Evolutionary conservation across 2,113 vertebrate species (phyloP), one percentile per base, ranked within the genome.

Genomic region (Eurystomus gularis): DNA sequence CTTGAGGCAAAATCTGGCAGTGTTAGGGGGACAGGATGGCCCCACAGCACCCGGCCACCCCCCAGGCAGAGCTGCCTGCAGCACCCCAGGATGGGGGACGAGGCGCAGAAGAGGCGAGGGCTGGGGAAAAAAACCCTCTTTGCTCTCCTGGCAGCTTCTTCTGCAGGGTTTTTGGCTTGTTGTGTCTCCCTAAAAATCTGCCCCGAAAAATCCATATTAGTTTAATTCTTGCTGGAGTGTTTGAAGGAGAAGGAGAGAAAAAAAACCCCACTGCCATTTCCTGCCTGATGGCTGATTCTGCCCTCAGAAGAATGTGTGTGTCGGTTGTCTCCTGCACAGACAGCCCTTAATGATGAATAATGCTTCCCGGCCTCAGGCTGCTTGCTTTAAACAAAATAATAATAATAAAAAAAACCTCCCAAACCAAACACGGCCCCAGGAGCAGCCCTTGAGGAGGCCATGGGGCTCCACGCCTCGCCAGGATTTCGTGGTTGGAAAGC

Each of bases 381-480:
- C 94, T 89, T 11, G 4, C 77, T 89, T 94, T 73, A 91, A 96
- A 95, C 87, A 93, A 91, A 95, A 95, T 86, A 92, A 94, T 89
- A 92, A 90, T 28, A 89, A 48, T 48, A 57, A 71, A 86, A 77
- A 78, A 46, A 0, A 1, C 37, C n/a, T 96, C 94, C 86, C 95
- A 97, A 97, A 87, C 64, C 48, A 97, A 97, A 96, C 93, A 96
- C 0, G 0, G 69, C 91, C 83, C 65, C 72, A 60, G 60, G 86
- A 91, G 33, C 93, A 73, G 86, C 88, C 88, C 79, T 90, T 62
- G 89, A 91, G 87, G 87, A 95, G 86, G 33, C 89, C 4, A 1
- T 71, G 68, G 71, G 68, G 82, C 94, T 96, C 92, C 76, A 78
- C 0, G 39, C 82, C 90, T 91, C 7, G 4, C 76, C 5, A 8